Percentiles rank a stretch among this genome's conserved stretches.
These are phyloP conservation scores for Macrotrachela quadricornifera DNA, from an alignment of 1,140 invertebrate genomes.

Conservation along the genomic window DNA sequence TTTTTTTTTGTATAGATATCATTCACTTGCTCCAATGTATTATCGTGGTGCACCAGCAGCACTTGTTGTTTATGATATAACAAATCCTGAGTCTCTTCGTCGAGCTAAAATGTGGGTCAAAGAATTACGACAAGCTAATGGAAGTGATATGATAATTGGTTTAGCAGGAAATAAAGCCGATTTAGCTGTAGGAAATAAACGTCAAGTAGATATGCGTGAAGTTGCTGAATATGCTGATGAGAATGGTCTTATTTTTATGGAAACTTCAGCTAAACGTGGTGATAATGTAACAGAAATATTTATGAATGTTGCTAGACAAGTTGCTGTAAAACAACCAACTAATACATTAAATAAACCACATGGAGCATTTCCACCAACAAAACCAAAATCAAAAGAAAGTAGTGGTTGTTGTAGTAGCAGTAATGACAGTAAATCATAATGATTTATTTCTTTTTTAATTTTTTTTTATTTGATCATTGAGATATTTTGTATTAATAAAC, in stretches of 20 bases:
- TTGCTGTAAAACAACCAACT: not conserved
- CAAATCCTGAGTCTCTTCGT: conserved; percentile 52
- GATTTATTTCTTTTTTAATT: not conserved
- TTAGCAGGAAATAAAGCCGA: conserved; percentile 72
- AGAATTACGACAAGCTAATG: not conserved
- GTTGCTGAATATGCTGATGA: conserved; percentile 96
- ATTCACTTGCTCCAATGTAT: conserved; percentile 98
- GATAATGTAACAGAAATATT: conserved; percentile 99
- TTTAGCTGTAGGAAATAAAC: not conserved
- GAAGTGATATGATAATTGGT: conserved; percentile 5
- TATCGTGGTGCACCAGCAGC: conserved; percentile 92
- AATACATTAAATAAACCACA: no score
- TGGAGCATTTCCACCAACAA: no score
- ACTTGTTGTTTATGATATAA: conserved; percentile 98
- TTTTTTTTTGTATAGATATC: conserved; percentile 74
- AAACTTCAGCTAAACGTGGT: conserved; percentile 96
- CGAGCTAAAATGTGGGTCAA: not conserved
- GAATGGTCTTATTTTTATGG: conserved; percentile 96
- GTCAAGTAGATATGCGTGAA: conserved; percentile 16
- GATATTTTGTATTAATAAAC: no score
- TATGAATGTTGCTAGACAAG: conserved; percentile 69
- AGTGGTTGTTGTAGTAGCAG: no score
- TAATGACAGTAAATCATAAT: no score
- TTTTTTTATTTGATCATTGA: no score
- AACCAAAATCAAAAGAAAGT: no score